Base-by-base conservation (phyloP, 2,113 vertebrate genomes). In the Callipepla californica region DNA sequence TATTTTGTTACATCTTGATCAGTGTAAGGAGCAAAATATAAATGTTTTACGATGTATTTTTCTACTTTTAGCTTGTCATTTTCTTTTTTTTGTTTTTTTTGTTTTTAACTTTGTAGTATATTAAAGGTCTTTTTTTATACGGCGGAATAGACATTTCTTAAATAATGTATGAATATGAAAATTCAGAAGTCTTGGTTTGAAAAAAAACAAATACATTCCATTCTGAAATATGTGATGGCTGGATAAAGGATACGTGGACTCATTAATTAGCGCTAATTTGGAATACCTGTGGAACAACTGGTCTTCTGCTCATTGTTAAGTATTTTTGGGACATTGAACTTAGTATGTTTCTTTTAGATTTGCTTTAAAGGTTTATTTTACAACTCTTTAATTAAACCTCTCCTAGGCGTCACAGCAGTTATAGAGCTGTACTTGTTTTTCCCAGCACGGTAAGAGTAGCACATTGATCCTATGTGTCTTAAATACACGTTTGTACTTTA, bases 91-190 rank as follows among this genome's bases (percentile, higher is more conserved):
- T 90, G 93, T 95, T 93, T 92, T 13, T 40, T 93, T 95, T 91
- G 92, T 94, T 95, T 96, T 94, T 94, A 94, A 94, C 87, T 87
- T 95, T 97, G 92, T 97, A 96, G 89, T 93, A 82, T 94, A 96
- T 97, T 95, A 97, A 97, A 96, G 94, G 69, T 91, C 65, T 61
- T 97, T 74, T 61, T 97, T 97, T 97, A 97, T 96, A 96, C 96
- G 95, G 95, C 95, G 95, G 81, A 98, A 97, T 97, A 97, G 97
- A 96, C 92, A 93, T 94, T 90, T 93, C 94, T 93, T 93, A 92
- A 95, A 58, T 90, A 82, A n/a, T 92, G 80, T 93, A 89, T 81
- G 75, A 72, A 48, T 59, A 85, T 77, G 65, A 78, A 88, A 53
- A 84, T 70, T 80, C 78, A 87, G 86, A 70, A 89, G 80, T 92